Evolutionary conservation across 2,888 invertebrate genomes (phyloP).

Genomic region (Sthenelais limicola): DNA sequence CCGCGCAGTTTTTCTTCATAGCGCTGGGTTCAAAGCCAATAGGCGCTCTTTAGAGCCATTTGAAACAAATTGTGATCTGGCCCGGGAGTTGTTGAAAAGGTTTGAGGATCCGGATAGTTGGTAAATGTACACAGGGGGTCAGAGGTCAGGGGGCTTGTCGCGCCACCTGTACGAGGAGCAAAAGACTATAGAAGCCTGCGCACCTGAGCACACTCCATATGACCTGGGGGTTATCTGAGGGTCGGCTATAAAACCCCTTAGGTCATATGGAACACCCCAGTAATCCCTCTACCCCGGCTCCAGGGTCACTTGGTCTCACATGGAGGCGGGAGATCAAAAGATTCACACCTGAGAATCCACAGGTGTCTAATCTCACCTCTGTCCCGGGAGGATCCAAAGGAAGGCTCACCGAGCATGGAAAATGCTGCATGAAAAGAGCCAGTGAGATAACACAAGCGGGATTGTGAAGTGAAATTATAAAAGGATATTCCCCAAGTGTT

Average conservation of each 20-base stretch:
- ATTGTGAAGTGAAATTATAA: too few species aligned
- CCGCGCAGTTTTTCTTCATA: slow-evolving; percentile 6
- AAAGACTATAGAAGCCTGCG: slow-evolving; percentile 4
- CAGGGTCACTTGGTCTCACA: neutral
- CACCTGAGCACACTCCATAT: slow-evolving; percentile 29
- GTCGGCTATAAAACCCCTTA: neutral
- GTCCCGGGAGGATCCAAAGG: neutral
- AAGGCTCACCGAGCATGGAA: neutral
- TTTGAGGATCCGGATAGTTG: neutral
- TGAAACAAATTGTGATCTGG: slow-evolving; percentile 30
- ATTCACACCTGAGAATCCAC: slow-evolving; percentile 22
- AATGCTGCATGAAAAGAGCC: too few species aligned
- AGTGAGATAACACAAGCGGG: too few species aligned
- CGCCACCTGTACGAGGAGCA: slow-evolving; percentile 5
- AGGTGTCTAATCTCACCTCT: slow-evolving; percentile 35
- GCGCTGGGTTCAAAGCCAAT: slow-evolving; percentile 24
- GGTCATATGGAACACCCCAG: neutral
- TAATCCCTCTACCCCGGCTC: slow-evolving; percentile 13
- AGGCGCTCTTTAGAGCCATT: slow-evolving; percentile 37
- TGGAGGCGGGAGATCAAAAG: slow-evolving; percentile 31
- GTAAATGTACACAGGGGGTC: slow-evolving; percentile 30
- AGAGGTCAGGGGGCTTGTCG: slow-evolving; percentile 11
- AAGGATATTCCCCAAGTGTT: too few species aligned
- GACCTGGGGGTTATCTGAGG: slow-evolving; percentile 16
- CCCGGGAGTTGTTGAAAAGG: neutral